phyloP scores from a whole-genome alignment of 2,113 vertebrate genomes.

The Circaetus cinerascens region DNA sequence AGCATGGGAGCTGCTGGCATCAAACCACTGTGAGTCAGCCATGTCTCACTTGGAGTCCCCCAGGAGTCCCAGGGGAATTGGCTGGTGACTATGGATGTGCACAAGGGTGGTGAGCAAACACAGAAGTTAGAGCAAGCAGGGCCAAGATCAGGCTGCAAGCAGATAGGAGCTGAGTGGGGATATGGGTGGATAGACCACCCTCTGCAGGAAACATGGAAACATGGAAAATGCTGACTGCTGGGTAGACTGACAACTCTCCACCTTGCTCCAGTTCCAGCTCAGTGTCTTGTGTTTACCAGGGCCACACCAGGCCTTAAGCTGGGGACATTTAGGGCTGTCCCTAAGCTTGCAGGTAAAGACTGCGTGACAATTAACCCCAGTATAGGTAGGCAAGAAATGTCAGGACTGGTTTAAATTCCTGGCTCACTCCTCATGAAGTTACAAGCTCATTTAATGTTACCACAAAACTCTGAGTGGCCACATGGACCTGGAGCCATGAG shows the following conservation, averaged over 20 bases:
- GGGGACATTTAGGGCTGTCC: not conserved
- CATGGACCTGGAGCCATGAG: not conserved
- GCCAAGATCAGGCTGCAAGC: not conserved
- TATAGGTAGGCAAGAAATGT: not conserved
- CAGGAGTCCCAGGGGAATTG: not conserved
- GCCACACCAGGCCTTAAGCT: not conserved
- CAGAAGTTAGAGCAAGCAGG: not conserved
- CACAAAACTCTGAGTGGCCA: not conserved
- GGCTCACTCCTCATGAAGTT: not conserved
- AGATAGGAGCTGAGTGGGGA: not conserved
- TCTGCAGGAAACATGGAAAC: not conserved
- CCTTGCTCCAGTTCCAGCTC: not conserved
- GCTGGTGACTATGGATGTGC: not conserved
- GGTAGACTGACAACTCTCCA: no score
- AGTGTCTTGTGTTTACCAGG: not conserved
- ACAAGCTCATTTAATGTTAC: not conserved
- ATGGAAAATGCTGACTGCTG: not conserved
- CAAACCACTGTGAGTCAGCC: not conserved
- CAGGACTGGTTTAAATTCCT: not conserved
- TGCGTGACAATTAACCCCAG: not conserved
- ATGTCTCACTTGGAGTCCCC: no score
- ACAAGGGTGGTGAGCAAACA: not conserved
- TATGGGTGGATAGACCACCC: not conserved
- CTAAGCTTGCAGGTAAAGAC: not conserved
- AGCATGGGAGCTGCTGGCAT: not conserved